These are phyloP conservation scores for Ptilonorhynchus violaceus DNA, from an alignment of 2,113 vertebrate genomes.

Conservation along the genomic window DNA sequence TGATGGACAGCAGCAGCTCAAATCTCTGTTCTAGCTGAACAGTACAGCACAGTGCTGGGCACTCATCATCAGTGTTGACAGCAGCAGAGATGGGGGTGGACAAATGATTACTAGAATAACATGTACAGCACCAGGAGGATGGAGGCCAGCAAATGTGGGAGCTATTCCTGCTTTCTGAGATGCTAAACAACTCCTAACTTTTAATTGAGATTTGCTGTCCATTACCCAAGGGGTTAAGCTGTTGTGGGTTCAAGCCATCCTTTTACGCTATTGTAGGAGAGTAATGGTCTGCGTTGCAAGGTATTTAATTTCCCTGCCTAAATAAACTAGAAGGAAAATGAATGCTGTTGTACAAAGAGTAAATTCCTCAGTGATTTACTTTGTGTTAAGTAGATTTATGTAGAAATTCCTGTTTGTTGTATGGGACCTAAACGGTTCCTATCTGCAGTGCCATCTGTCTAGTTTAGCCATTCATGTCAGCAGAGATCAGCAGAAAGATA, in stretches of 20 bases:
- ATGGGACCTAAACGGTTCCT: neutral
- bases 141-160: constrained; percentile 4
- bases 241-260: neutral
- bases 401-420: neutral
- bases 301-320: constrained; percentile 1
- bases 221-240: neutral
- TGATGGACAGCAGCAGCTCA: constrained; percentile 33
- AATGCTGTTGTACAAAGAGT: neutral
- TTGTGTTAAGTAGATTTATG: neutral
- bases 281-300: neutral
- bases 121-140: neutral
- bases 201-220: neutral
- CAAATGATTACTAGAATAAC: constrained; percentile 22
- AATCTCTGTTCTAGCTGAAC: neutral
- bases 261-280: neutral
- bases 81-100: constrained; percentile 41
- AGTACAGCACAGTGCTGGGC: neutral
- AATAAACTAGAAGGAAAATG: constrained; percentile 5
- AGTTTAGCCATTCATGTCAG: neutral
- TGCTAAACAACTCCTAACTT: neutral
- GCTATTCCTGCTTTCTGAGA: neutral
- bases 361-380: neutral
- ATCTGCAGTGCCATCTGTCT: neutral
- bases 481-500: neutral
- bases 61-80: neutral